phyloP scores from a whole-genome alignment of 2,888 invertebrate species.

The Patella ulyssiponensis region DNA sequence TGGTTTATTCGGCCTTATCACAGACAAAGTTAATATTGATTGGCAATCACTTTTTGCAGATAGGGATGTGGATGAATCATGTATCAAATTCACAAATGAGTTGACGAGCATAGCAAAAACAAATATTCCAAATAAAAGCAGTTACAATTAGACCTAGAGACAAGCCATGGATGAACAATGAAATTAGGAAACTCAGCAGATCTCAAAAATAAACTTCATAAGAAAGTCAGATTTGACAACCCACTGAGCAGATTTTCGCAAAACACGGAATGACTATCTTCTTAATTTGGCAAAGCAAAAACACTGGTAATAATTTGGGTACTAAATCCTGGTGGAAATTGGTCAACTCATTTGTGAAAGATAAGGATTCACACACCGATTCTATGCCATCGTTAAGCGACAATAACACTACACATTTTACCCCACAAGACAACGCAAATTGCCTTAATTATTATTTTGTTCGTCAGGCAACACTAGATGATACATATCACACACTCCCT shows the following conservation, averaged over 20 bases:
- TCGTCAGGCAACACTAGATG: too few species aligned
- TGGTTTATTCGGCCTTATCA: not conserved
- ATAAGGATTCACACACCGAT: too few species aligned
- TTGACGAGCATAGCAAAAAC: not conserved
- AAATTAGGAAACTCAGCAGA: conserved; percentile 1
- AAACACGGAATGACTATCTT: not conserved
- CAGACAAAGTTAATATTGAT: not conserved
- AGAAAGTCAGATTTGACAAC: not conserved
- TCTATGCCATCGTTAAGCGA: too few species aligned
- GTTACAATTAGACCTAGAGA: conserved; percentile 10
- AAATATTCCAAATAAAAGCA: not conserved
- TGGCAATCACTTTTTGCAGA: not conserved
- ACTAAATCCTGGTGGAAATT: too few species aligned
- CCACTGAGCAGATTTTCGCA: not conserved
- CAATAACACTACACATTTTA: too few species aligned
- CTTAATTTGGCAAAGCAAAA: not conserved
- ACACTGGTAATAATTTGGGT: not conserved
- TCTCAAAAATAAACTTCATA: not conserved
- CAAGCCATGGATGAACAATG: conserved; percentile 1
- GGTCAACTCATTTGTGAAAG: conserved; percentile 1
- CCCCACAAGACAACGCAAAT: too few species aligned
- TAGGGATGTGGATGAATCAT: not conserved
- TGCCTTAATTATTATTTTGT: too few species aligned
- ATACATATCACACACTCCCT: too few species aligned
- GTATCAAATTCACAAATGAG: not conserved